Conservation (phyloP, 2,888 invertebrate species). For the Himalopsyche japonica region DNA sequence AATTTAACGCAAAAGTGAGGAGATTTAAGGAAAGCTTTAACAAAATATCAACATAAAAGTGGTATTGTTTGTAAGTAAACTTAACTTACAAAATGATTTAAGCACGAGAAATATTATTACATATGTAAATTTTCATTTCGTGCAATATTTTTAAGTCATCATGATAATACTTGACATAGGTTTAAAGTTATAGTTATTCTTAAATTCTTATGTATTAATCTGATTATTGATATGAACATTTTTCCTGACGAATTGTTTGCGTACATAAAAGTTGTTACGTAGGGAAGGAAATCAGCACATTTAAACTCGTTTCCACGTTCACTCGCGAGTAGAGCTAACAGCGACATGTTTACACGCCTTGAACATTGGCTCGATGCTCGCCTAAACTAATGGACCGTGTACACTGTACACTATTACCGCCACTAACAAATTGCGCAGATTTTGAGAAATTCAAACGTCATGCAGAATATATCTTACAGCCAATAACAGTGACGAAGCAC, state of each 20-base stretch:
- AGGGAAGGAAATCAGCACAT: constrained; percentile 8
- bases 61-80: too few relatives aligned
- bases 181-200: too few relatives aligned
- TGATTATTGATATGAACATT: too few relatives aligned
- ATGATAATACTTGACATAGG: too few relatives aligned
- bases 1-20: too few relatives aligned
- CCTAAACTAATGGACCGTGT: neutral
- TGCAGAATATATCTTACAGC: neutral
- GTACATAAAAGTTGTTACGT: neutral
- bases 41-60: too few relatives aligned
- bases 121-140: too few relatives aligned
- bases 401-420: neutral
- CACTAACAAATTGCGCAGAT: neutral
- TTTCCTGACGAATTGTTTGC: neutral
- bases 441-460: neutral
- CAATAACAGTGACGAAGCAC: neutral
- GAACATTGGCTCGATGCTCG: neutral
- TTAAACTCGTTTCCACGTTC: neutral
- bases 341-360: constrained; percentile 5
- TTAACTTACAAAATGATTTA: too few relatives aligned
- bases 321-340: neutral
- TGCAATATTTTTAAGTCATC: too few relatives aligned
- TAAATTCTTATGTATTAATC: too few relatives aligned
- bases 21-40: too few relatives aligned
- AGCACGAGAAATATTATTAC: too few relatives aligned